phyloP scores from a whole-genome alignment of 1,140 invertebrate genomes.

The Eumaeus atala region DNA sequence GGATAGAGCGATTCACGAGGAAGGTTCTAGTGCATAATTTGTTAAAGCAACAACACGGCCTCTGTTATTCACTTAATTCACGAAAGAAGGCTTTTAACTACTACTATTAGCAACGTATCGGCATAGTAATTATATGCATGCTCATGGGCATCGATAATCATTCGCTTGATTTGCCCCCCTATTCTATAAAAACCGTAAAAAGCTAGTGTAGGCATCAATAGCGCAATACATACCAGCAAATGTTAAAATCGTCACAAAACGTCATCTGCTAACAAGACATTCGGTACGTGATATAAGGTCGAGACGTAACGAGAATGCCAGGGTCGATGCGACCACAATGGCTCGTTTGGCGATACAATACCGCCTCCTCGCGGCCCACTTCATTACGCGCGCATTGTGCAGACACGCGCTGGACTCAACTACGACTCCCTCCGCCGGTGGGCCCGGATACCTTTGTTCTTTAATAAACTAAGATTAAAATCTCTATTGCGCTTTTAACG shows the following conservation, averaged over 20 bases:
- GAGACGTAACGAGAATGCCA: constrained; percentile 44
- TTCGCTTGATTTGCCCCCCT: too few species aligned
- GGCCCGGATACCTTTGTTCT: constrained; percentile 15
- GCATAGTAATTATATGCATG: too few species aligned
- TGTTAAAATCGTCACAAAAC: constrained; percentile 1
- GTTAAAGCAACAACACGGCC: too few species aligned
- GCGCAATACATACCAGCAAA: too few species aligned
- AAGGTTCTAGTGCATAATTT: too few species aligned
- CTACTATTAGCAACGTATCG: too few species aligned
- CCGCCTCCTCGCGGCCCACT: constrained; percentile 64
- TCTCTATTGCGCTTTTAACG: constrained; percentile 9
- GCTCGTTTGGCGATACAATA: constrained; percentile 61
- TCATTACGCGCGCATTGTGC: constrained; percentile 69
- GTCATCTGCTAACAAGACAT: constrained; percentile 23
- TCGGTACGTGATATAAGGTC: constrained; percentile 31
- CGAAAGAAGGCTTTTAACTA: too few species aligned
- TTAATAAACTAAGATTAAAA: background rate
- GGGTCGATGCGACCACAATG: constrained; percentile 54
- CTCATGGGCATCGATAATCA: too few species aligned
- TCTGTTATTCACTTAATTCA: too few species aligned
- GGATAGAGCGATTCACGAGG: too few species aligned
- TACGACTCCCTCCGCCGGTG: constrained; percentile 45
- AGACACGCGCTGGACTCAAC: constrained; percentile 33
- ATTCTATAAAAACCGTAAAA: too few species aligned
- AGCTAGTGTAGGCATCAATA: too few species aligned